Evolutionary conservation across 2,888 invertebrate species (phyloP).

Genomic region (Theodoxus fluviatilis): DNA sequence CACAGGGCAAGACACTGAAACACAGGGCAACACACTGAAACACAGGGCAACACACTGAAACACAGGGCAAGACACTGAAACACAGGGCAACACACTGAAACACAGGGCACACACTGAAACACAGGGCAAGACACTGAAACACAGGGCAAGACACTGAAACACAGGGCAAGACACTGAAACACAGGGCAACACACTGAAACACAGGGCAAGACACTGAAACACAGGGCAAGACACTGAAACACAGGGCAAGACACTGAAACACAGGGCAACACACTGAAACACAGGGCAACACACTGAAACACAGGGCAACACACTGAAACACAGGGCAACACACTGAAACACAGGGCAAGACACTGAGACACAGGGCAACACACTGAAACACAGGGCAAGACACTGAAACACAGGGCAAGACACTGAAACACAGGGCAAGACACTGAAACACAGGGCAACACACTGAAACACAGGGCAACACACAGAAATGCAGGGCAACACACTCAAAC

Average conservation of each 20-base stretch:
- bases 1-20: no score
- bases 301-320: neutral
- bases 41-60: neutral
- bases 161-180: neutral
- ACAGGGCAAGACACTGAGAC: neutral
- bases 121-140: neutral
- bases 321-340: neutral
- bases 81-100: neutral
- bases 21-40: neutral
- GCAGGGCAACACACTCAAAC: no score
- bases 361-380: neutral
- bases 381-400: neutral
- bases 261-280: no score
- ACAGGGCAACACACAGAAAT: no score
- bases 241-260: no score
- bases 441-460: no score
- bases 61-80: neutral
- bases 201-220: no score
- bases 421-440: neutral
- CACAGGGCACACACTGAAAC: neutral
- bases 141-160: neutral
- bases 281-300: neutral
- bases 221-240: no score
- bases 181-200: no score
- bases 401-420: neutral